These are phyloP conservation scores for Ernsta delagoae DNA, from an alignment of 2,888 invertebrate species.

Conservation along the genomic window DNA sequence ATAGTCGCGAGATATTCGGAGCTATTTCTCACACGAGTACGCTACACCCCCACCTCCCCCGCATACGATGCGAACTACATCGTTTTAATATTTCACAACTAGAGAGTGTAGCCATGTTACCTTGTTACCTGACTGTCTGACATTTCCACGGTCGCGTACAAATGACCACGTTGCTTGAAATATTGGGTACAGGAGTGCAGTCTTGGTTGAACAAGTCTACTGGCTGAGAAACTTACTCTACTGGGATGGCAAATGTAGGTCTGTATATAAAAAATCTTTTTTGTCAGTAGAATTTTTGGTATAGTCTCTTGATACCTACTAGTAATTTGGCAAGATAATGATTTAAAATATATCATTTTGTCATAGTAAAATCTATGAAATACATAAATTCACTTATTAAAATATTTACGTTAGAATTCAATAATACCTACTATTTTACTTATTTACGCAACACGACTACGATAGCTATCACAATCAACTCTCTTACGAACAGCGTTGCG, in stretches of 20 bases:
- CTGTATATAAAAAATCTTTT: too few relatives aligned
- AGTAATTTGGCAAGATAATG: too few relatives aligned
- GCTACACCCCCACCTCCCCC: constrained; percentile 44
- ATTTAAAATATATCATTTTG: too few relatives aligned
- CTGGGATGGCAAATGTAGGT: too few relatives aligned
- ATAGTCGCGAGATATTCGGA: constrained; percentile 76
- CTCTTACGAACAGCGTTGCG: background rate
- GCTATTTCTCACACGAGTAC: constrained; percentile 77
- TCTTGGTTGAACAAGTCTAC: background rate
- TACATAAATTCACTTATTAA: too few relatives aligned
- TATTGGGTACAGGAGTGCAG: constrained; percentile 25
- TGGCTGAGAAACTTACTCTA: background rate
- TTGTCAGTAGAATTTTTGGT: too few relatives aligned
- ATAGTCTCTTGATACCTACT: too few relatives aligned
- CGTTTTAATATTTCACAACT: constrained; percentile 77
- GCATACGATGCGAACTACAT: constrained; percentile 55
- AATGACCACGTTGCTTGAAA: constrained; percentile 37
- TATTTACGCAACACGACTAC: too few relatives aligned
- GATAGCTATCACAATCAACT: background rate
- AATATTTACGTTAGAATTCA: too few relatives aligned
- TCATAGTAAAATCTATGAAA: too few relatives aligned
- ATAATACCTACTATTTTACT: too few relatives aligned
- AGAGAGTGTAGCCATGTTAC: constrained; percentile 73
- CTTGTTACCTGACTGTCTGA: constrained; percentile 54
- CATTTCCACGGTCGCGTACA: constrained; percentile 41